Evolutionary conservation across 2,888 invertebrate species (phyloP), one percentile per base, ranked within the genome.

Genomic region (Thereva nobilitata): DNA sequence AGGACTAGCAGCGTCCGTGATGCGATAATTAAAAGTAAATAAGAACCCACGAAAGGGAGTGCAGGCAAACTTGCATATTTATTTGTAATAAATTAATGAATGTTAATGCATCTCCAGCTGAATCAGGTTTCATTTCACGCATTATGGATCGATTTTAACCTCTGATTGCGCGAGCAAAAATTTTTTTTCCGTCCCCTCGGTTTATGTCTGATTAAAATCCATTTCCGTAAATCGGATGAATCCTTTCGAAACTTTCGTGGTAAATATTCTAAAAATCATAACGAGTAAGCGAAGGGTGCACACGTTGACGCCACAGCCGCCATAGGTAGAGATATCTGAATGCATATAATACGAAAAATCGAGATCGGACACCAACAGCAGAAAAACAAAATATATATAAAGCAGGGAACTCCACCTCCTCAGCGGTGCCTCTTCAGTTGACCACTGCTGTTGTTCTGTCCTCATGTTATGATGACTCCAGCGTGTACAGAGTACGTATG

Each of bases 381-480:
- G 23, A 23, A 23, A 23, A 23, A 23, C 23, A 23, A 23, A 2
- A 23, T 23, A 23, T 23, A 23, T 23, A 23, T 23, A 59, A 59
- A 59, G 49, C 47, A 5, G 23, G 35, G 47, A 47, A 59, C 59
- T 47, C 59, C 56, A 12, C 47, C 59, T 47, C 59, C 47, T 34
- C 38, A 10, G 9, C 23, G n/a, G 10, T 34, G 42, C 5, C 37
- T 37, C 59, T 47, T 10, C 42, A 45, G 47, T 38, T 59, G 59
- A 59, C 59, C 59, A 38, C 59, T 38, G 59, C 59, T 47, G 59
- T 59, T 59, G 52, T 52, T 59, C 38, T 49, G 12, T 59, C 38
- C 49, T 47, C 47, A 49, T 47, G 59, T 59, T 59, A 59, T 59
- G 59, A 59, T 59, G 49, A 59, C 59, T 59, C 59, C 44, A 44